Conservation (phyloP, 2,113 vertebrate species). For the Nematolebias whitei region DNA sequence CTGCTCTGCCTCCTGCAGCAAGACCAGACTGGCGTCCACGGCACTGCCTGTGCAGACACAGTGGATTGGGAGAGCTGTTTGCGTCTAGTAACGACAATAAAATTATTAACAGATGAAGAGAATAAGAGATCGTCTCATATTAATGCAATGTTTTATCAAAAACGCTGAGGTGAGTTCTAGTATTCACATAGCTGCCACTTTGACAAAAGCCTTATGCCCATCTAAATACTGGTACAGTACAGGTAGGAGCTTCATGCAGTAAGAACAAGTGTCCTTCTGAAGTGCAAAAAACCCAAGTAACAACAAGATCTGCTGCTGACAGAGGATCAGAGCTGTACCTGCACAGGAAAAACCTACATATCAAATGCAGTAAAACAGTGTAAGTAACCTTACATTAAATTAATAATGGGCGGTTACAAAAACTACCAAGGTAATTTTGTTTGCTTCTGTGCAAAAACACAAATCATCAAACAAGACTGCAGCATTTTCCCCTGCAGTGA, state of each 20-base stretch:
- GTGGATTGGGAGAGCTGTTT: background rate
- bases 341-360: too few species aligned
- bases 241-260: too few species aligned
- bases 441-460: background rate
- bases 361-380: too few species aligned
- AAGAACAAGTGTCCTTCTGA: too few species aligned
- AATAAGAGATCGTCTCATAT: background rate
- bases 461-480: too few species aligned
- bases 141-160: background rate
- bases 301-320: too few species aligned
- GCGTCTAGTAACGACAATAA: background rate
- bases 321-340: too few species aligned
- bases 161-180: background rate
- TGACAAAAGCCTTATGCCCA: background rate
- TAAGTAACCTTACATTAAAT: too few species aligned
- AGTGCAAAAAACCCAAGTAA: too few species aligned
- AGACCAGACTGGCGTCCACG: conserved; percentile 92
- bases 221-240: too few species aligned
- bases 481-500: background rate
- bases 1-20: conserved; percentile 93
- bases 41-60: conserved; percentile 82
- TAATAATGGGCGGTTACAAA: too few species aligned
- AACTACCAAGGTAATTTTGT: too few species aligned
- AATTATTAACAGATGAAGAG: background rate
- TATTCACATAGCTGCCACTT: background rate